Base-by-base conservation (phyloP, 1,140 invertebrate genomes). In the Archivesica marissinica region DNA sequence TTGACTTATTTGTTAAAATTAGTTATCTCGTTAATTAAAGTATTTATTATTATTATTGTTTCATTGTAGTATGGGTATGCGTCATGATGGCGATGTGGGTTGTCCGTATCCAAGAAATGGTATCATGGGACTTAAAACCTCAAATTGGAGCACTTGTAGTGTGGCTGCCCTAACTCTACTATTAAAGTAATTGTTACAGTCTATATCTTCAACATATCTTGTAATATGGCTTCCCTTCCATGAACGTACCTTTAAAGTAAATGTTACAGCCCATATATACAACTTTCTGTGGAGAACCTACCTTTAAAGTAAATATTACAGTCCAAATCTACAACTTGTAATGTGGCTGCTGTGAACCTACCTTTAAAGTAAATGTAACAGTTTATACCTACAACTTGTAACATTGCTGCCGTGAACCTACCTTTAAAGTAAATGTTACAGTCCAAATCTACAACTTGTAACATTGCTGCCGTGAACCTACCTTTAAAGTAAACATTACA, bases 41-140 rank as follows among this genome's bases (percentile, higher is more conserved):
- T 28, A 17, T 35, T 0, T n/a, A 38, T 2, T 68, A 13, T 64
- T 13, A 64, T 25, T 25, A 17, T 68, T 35, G 6, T 33, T 68
- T 1, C 38, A 9, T 61, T 77, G 25, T 35, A 77, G 75, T 38
- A 38, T 77, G 33, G 50, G 56, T 1, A 59, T 77, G 50, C 4
- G n/a, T 15, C 75, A 77, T 41, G 75, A 77, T 17, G 35, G 11
- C 23, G 75, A 77, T 28, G 50, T 77, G 9, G 75, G 50, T 28
- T 77, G 75, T 77, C 75, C 75, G 17, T 20, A 17, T 13, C 75
- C 75, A 17, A 77, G 61, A 23, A 54, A 77, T 77, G 75, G 75
- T 35, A 77, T 77, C 23, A 77, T 77, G 50, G 75, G 75, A n/a
- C 39, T 30, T 38, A 77, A 39, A 28, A 28, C 50, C 20, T 0